Base-by-base conservation (phyloP, 2,797 vertebrate genomes). In the Glossophaga mutica region DNA sequence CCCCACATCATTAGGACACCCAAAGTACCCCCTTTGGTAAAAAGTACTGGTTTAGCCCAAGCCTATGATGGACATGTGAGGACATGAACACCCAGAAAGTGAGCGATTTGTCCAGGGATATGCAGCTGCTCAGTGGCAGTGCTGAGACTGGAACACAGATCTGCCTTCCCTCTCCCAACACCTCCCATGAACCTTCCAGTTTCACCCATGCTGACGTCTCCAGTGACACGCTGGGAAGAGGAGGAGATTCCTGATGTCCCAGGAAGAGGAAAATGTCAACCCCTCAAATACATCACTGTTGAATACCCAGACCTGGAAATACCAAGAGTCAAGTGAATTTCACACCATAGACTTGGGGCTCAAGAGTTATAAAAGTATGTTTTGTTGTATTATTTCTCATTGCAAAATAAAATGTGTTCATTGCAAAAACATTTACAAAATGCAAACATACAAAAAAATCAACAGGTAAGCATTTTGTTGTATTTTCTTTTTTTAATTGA, bases 131-230 rank as follows among this genome's bases (percentile, higher is more conserved):
- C 48, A 12, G 39, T 2, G 32, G 55, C 55, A 3, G 21, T 4
- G 3, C 34, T 68, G 50, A 50, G 59, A 11, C 34, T 7, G 15
- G 24, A n/a, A 32, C 9, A 10, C 29, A 12, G n/a, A 46, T 6
- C 42, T 9, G 11, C 32, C 18, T 73, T 29, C 50, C 11, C 19
- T 29, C 19, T 29, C 24, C 29, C 14, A 50, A 19, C 19, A 68
- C 68, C 8, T 32, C 24, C 21, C 0, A 0, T 6, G 26, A 39
- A 9, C 19, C 37, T 29, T n/a, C 46, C 34, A 34, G 21, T 9
- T 12, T 19, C 55, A 3, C 52, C 67, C 0, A 0, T 16, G 6
- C 19, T 8, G 2, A 12, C 3, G 0, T 34, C 32, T 6, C 24
- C 9, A 16, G 18, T 12, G 16, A 78, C 26, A 14, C 18, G 1